These are phyloP conservation scores for Tenthredo distinguenda DNA, from an alignment of 2,888 invertebrate species.

Conservation along the genomic window DNA sequence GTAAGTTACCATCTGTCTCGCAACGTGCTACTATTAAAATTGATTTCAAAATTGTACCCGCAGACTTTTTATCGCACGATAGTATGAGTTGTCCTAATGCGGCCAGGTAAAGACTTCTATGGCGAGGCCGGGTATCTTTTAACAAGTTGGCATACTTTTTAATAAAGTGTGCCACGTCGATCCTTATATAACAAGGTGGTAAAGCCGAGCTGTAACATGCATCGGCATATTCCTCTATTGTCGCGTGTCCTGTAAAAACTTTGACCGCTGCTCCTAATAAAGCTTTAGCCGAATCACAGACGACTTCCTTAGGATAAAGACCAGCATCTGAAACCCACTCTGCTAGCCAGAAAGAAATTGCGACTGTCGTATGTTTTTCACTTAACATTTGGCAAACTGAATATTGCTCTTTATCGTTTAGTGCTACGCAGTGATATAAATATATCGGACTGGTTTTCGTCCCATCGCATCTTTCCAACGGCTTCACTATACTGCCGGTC, in stretches of 20 bases:
- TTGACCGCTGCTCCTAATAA: conserved; percentile 46
- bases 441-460: not conserved
- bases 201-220: conserved; percentile 29
- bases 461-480: conserved; percentile 45
- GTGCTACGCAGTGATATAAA: not conserved
- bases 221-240: conserved; percentile 44
- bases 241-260: conserved; percentile 41
- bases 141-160: conserved; percentile 54
- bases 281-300: not conserved
- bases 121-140: not conserved
- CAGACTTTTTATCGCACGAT: conserved; percentile 39
- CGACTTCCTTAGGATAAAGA: conserved; percentile 38
- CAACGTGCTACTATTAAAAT: conserved; percentile 50
- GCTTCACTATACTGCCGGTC: conserved; percentile 54
- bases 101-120: conserved; percentile 50
- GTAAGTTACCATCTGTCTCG: conserved; percentile 47
- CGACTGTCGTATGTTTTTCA: conserved; percentile 12
- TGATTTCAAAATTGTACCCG: conserved; percentile 36
- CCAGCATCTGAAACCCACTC: conserved; percentile 54
- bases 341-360: conserved; percentile 55
- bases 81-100: conserved; percentile 54
- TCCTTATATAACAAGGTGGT: conserved; percentile 54
- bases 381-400: not conserved
- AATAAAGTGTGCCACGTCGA: conserved; percentile 55
- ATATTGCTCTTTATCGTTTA: not conserved